Base-by-base conservation (phyloP, 2,113 vertebrate genomes). In the Silurus glanis region DNA sequence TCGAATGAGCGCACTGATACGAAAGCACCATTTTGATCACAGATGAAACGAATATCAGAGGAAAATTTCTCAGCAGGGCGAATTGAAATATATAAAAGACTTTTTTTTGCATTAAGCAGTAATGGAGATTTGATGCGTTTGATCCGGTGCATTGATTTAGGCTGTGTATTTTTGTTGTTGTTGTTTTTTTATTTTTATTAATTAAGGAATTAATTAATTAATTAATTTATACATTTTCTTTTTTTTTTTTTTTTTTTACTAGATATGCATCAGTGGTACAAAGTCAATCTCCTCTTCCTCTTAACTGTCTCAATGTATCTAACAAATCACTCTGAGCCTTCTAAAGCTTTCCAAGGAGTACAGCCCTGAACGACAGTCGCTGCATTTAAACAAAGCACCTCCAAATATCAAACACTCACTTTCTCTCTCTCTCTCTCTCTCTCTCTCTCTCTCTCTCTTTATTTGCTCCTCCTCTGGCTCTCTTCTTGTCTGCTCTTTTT, bases 371-470 rank as follows among this genome's bases (percentile, higher is more conserved):
- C 17, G 58, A 71, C 64, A 71, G 82, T 14, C 5, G 9, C 17
- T 67, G 12, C 82, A 84, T 71, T 84, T 28, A 51, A 62, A 83
- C 74, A 4, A 74, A 69, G 28, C 82, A 67, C 59, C 23, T 69
- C 64, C 56, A 14, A 37, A 23, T 19, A 47, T 69, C 80, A 91
- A 92, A 92, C 82, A 80, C 55, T 62, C 14, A 5, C 59, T 17
- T 1, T 64, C 62, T 64, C 19, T 64, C 62, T 61, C 56, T 45
- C 78, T 80, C 53, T 78, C 53, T 76, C 51, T 55, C 17, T 59
- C 78, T 80, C 13, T 79, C 58, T 84, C 19, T 80, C 25, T 78
- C 78, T 80, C 84, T 64, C 13, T 37, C 55, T 89, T 17, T 85
- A 49, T 83, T 69, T 84, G 83, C 71, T 25, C 51, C 45, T 74